A percentile compares a stretch with the other conserved stretches of the same genome.
Evolutionary conservation across 2,797 vertebrate genomes (phyloP).

Genomic region (Lophius americanus): DNA sequence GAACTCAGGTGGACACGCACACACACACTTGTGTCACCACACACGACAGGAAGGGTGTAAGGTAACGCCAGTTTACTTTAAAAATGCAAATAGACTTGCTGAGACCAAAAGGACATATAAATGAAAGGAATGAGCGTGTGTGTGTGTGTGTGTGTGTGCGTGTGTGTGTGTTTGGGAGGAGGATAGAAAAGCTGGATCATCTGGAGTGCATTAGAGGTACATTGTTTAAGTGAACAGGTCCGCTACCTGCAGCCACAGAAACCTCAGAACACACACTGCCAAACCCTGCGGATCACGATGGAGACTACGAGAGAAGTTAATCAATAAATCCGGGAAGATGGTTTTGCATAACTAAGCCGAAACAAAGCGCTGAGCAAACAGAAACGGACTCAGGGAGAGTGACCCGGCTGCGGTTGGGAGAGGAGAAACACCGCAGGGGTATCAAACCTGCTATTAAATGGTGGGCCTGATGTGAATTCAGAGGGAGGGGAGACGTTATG

Average conservation of each 20-base stretch:
- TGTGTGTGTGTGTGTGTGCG: constrained; percentile 16
- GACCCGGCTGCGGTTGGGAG: constrained; percentile 51
- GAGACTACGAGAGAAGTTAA: constrained; percentile 12
- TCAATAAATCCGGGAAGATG: constrained; percentile 1
- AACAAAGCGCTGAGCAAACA: constrained; percentile 15
- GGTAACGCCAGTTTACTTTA: constrained; percentile 45
- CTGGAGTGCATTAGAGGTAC: constrained; percentile 79
- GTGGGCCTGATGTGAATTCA: constrained; percentile 67
- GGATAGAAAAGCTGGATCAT: constrained; percentile 77
- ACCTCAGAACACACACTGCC: constrained; percentile 70
- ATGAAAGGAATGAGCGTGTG: constrained; percentile 26
- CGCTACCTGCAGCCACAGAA: constrained; percentile 79
- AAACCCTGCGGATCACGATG: constrained; percentile 22
- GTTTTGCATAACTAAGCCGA: constrained; percentile 20
- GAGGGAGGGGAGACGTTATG: constrained; percentile 65
- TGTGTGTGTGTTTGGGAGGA: constrained; percentile 7
- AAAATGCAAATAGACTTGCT: constrained; percentile 47
- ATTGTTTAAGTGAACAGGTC: constrained; percentile 82
- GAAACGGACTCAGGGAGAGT: constrained; percentile 13
- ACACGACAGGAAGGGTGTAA: constrained; percentile 52
- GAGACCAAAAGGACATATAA: constrained; percentile 53
- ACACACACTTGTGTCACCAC: constrained; percentile 37
- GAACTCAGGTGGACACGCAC: constrained; percentile 25
- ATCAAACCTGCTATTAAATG: constrained; percentile 73
- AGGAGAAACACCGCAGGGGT: constrained; percentile 69